Evolutionary conservation across 2,888 invertebrate genomes (phyloP), one percentile per base, ranked within the genome.

Genomic region (Orchesellides sinensis): DNA sequence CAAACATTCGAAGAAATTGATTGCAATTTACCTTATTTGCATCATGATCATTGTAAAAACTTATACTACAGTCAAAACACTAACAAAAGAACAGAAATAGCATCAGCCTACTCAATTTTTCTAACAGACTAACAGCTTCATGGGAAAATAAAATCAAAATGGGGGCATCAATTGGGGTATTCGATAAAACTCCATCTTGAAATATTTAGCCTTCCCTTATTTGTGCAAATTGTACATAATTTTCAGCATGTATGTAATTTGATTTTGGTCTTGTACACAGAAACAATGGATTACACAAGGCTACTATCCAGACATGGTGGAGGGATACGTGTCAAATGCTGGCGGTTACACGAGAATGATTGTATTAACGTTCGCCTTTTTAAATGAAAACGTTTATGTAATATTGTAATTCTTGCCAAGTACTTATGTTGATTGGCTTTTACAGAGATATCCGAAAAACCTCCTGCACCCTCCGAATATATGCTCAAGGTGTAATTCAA

Each of bases 361-460:
- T 17, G 68, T 65, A 40, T 29, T 14, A 14, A 32, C 14, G 8
- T 2, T 23, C 27, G 32, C 14, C 19, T n/a, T 40, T 21, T 66
- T 25, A n/a, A n/a, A 25, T 47, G 14, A 4, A 12, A 35, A 21
- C 23, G 17, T 25, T 45, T 8, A 1, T 19, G n/a, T n/a, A 45
- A 35, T 25, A 23, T 10, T 45, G 17, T 29, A 12, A 23, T 4
- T 10, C n/a, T 66, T 8, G 8, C 32, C n/a, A n/a, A n/a, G n/a
- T n/a, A 32, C 10, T 6, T 10, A 32, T 10, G 32, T n/a, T 40
- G 40, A 45, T 17, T 40, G 40, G 10, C 23, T 32, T 17, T 25
- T n/a, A n/a, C 49, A 77, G 77, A 21, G 25, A n/a, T 77, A 32
- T 40, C 77, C 77, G 1, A 59, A 68, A 27, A 47, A 68, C n/a